A percentile compares a stretch with the other conserved stretches of the same genome.
Conservation (phyloP, 1,140 invertebrate species). For the Bombyx mandarina region DNA sequence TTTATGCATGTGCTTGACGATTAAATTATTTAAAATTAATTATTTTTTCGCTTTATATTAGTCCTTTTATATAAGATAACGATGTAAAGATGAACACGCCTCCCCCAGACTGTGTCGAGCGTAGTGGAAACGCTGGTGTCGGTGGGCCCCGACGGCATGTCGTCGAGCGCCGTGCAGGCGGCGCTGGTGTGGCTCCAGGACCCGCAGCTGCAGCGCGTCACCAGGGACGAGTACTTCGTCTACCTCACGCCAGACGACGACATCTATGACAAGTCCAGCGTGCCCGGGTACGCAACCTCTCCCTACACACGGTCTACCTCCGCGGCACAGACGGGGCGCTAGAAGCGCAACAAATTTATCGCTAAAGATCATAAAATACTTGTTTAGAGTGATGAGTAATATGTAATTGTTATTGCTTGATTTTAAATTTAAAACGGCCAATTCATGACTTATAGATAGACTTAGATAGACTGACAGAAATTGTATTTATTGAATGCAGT, state of each 20-base stretch:
- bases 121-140: constrained; percentile 76
- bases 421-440: too few species aligned
- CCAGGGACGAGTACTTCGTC: constrained; percentile 90
- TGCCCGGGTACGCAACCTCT: constrained; percentile 77
- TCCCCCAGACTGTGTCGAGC: constrained; percentile 60
- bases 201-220: constrained; percentile 80
- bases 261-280: constrained; percentile 90
- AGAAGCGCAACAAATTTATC: too few species aligned
- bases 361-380: too few species aligned
- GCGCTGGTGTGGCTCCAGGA: constrained; percentile 75
- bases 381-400: too few species aligned
- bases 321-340: too few species aligned
- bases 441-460: too few species aligned
- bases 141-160: constrained; percentile 76
- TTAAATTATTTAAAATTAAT: neutral
- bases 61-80: neutral
- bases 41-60: neutral
- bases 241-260: constrained; percentile 91
- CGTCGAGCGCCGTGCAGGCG: constrained; percentile 71
- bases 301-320: too few species aligned
- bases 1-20: too few species aligned
- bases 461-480: too few species aligned
- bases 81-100: too few species aligned
- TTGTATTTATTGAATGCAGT: constrained; percentile 23
- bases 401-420: too few species aligned